Percentiles rank a stretch among this genome's conserved stretches.
Conservation (phyloP, 2,888 invertebrate species). For the Bellardia pandia region DNA sequence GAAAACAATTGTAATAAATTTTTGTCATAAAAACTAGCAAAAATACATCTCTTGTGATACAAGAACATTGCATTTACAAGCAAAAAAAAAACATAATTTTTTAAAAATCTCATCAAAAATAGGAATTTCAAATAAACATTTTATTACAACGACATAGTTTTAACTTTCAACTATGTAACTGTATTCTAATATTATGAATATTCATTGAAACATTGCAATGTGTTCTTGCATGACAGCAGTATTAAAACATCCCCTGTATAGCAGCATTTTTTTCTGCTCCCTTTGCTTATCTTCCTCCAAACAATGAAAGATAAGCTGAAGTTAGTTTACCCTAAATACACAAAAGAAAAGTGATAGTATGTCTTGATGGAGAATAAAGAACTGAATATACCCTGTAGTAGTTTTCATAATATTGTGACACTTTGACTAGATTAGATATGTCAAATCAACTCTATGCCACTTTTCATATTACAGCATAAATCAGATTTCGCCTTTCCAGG, state of each 20-base stretch:
- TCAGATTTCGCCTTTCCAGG: not conserved
- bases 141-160: constrained; percentile 40
- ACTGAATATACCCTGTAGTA: not conserved
- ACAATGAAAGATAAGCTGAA: not conserved
- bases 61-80: constrained; percentile 14
- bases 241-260: constrained; percentile 1
- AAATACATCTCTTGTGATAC: constrained; percentile 5
- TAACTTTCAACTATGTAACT: constrained; percentile 36
- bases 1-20: constrained; percentile 3
- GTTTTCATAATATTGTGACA: too few species aligned
- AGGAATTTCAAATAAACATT: constrained; percentile 51
- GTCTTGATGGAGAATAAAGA: not conserved
- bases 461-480: not conserved
- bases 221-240: constrained; percentile 24
- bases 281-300: not conserved
- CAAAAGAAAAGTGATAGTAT: not conserved
- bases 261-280: not conserved
- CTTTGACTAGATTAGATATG: not conserved
- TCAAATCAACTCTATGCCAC: not conserved
- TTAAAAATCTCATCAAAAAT: constrained; percentile 37
- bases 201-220: constrained; percentile 27
- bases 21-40: not conserved
- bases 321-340: not conserved
- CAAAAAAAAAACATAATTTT: constrained; percentile 32
- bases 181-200: constrained; percentile 53